These are phyloP conservation scores for Frankliniella intonsa DNA, from an alignment of 2,888 invertebrate species.

Conservation along the genomic window DNA sequence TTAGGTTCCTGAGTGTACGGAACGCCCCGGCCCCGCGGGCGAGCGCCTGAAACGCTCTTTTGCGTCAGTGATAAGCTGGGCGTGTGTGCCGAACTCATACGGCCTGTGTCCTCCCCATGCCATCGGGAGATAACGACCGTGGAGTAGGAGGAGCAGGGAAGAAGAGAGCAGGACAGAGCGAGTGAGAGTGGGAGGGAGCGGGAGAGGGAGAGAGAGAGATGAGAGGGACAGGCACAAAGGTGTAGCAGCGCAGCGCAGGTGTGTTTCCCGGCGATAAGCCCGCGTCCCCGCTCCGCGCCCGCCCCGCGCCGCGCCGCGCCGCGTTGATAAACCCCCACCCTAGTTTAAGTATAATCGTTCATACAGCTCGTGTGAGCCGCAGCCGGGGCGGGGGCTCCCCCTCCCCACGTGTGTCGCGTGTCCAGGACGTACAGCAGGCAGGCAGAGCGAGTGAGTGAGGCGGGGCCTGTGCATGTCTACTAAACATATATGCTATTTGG, in stretches of 20 bases:
- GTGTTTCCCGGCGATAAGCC: slow-evolving; percentile 3
- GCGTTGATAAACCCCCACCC: slow-evolving; percentile 12
- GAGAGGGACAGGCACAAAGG: background rate
- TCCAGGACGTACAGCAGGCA: background rate
- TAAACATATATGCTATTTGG: too few relatives aligned
- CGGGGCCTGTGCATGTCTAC: background rate
- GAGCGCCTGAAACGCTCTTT: too few relatives aligned
- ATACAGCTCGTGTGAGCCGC: background rate
- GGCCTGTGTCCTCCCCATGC: background rate
- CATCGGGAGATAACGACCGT: background rate
- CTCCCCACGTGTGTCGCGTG: too few relatives aligned
- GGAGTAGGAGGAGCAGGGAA: background rate
- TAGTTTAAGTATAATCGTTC: background rate
- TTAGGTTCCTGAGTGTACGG: too few relatives aligned
- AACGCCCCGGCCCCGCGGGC: too few relatives aligned
- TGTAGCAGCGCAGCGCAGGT: slow-evolving; percentile 2
- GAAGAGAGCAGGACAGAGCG: background rate
- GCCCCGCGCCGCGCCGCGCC: background rate
- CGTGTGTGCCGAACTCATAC: background rate
- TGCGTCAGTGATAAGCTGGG: background rate
- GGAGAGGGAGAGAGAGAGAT: background rate
- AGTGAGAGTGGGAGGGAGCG: background rate
- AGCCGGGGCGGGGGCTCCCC: too few relatives aligned
- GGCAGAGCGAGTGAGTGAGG: background rate
- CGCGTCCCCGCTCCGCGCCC: background rate